Percentiles rank a stretch among this genome's conserved stretches.
Evolutionary conservation across 2,113 vertebrate genomes (phyloP).

Genomic region (Crotalus viridis): DNA sequence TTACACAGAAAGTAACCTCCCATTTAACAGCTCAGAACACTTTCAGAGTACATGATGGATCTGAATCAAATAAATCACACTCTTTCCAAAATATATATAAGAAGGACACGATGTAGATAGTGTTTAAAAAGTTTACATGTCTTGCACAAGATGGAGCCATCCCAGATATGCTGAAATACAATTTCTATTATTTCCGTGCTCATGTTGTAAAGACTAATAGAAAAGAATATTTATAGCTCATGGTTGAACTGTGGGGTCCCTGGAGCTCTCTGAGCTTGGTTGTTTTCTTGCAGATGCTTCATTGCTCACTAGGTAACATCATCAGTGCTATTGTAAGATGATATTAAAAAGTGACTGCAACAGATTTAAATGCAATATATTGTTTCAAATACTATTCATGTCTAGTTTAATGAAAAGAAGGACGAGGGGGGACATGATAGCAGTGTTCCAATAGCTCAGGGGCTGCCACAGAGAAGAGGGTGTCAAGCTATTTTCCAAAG

Average conservation of each 20-base stretch:
- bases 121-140: background rate
- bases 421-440: too few species aligned
- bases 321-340: background rate
- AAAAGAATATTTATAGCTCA: background rate
- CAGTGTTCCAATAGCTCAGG: too few species aligned
- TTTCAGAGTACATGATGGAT: background rate
- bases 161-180: background rate
- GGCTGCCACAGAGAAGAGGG: too few species aligned
- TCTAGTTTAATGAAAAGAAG: too few species aligned
- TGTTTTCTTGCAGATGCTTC: background rate
- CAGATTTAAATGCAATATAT: background rate
- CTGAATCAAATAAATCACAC: background rate
- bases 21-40: background rate
- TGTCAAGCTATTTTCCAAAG: too few species aligned
- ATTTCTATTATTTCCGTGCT: background rate
- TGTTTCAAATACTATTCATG: background rate
- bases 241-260: background rate
- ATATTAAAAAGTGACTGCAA: background rate
- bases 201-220: background rate
- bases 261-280: background rate
- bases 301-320: background rate
- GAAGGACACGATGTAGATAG: background rate
- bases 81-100: background rate
- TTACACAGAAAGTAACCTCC: background rate
- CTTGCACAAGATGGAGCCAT: background rate